Evolutionary conservation across 2,888 invertebrate species (phyloP).

Genomic region (Acrobasis repandana): DNA sequence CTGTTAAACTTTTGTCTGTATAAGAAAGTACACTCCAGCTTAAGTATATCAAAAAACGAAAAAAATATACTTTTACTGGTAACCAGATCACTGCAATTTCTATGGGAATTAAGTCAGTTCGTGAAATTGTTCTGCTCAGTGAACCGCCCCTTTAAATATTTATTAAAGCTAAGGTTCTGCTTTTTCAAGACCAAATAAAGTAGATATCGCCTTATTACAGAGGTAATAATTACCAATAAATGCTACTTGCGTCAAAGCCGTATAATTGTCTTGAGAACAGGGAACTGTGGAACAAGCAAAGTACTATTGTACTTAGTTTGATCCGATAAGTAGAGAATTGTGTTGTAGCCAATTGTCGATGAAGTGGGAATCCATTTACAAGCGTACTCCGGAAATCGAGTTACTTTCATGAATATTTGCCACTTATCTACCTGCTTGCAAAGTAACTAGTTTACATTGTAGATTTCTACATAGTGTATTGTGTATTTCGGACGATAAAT

Average conservation of each 20-base stretch:
- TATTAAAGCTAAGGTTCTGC: background rate
- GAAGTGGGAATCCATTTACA: conserved; percentile 1
- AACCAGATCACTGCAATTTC: no score
- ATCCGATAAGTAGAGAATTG: conserved; percentile 16
- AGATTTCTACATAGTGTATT: no score
- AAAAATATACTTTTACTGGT: no score
- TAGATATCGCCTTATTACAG: background rate
- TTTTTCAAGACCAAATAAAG: background rate
- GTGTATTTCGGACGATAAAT: no score
- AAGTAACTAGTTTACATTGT: no score
- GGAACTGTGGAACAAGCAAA: conserved; percentile 5
- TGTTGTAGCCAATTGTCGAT: conserved; percentile 2
- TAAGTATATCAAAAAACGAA: no score
- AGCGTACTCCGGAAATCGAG: conserved; percentile 4
- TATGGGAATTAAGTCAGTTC: no score
- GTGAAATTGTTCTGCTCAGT: no score
- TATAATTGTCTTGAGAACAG: background rate
- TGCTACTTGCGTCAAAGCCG: background rate
- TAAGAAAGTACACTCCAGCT: no score
- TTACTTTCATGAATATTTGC: conserved; percentile 11
- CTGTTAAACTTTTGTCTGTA: no score
- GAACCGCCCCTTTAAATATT: background rate
- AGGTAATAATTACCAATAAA: background rate
- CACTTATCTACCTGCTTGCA: no score
- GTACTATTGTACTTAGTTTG: conserved; percentile 5